phyloP scores from a whole-genome alignment of 1,140 invertebrate species.

The Trichonephila clavipes region DNA sequence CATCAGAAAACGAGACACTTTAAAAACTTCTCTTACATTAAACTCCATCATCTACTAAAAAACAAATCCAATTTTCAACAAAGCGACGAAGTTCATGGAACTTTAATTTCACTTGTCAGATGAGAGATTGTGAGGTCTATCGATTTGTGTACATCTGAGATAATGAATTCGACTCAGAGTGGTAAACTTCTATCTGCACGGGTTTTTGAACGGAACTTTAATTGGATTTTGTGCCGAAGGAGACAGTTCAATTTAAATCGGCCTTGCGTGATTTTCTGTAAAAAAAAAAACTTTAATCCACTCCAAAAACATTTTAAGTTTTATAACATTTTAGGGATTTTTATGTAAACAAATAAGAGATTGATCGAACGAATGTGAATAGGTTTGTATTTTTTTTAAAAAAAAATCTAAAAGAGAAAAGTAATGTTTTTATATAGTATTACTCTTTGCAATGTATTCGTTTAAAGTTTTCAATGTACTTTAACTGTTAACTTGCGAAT shows the following conservation, averaged over 20 bases:
- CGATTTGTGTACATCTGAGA: constrained; percentile 8
- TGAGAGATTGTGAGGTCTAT: not conserved
- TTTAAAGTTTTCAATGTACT: too few relatives aligned
- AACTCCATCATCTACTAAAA: not conserved
- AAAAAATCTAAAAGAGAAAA: too few relatives aligned
- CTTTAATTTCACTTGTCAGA: constrained; percentile 16
- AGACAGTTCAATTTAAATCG: constrained; percentile 13
- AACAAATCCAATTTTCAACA: constrained; percentile 40
- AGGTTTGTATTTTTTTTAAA: too few relatives aligned
- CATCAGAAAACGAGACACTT: not conserved
- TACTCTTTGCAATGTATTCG: too few relatives aligned
- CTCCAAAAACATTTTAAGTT: not conserved
- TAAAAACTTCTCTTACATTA: not conserved
- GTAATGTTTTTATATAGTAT: too few relatives aligned
- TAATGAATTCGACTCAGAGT: not conserved
- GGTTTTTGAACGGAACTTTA: constrained; percentile 5
- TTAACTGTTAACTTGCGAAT: too few relatives aligned
- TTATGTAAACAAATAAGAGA: not conserved
- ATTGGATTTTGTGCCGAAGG: constrained; percentile 40
- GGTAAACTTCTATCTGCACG: not conserved
- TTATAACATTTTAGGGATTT: not conserved
- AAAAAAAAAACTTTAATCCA: not conserved
- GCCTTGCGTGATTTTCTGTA: not conserved
- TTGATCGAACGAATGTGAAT: too few relatives aligned
- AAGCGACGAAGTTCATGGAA: not conserved